Evolutionary conservation across 1,140 invertebrate genomes (phyloP), one percentile per base, ranked within the genome.

Genomic region (Ruditapes philippinarum): DNA sequence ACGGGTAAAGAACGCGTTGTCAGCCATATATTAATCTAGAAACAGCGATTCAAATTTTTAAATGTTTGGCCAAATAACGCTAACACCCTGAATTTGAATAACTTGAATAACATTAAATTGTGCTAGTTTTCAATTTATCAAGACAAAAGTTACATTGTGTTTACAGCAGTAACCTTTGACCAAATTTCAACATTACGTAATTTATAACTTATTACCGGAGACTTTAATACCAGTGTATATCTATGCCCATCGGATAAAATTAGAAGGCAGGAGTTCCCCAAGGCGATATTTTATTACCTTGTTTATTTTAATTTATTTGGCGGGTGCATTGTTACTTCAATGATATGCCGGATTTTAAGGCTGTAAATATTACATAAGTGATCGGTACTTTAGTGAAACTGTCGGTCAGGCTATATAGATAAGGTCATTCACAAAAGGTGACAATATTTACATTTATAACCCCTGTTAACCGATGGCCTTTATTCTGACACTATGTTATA

Each of bases 301-400:
- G 45, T 78, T 78, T 51, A 78, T 78, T 78, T 54, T 36, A 11
- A 54, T 78, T 54, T 74, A 74, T 74, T 74, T n/a, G 25, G 12
- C 9, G 62, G 62, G 62, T 65, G n/a, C 62, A 65, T 33, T 19
- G 62, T 65, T 2, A 36, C 62, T n/a, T 54, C 28, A 33, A 65
- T 19, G 22, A 28, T 65, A 65, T 3, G 60, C 5, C 25, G 12
- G 60, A 9, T 22, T 54, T 4, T 4, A 54, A 22, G 12, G 12
- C 4, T 54, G 22, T 54, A 54, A n/a, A 62, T 28, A 28, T 62
- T 25, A 62, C 28, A n/a, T 62, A 62, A 62, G 1, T 7, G 7
- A 5, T 28, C 57, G 1, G 57, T 28, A 62, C 28, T 62, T 28
- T 2, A 62, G n/a, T n/a, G 57, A 4, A 14, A 62, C 14, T 5